phyloP scores from a whole-genome alignment of 2,797 vertebrate species.

The Mareca strepera region DNA sequence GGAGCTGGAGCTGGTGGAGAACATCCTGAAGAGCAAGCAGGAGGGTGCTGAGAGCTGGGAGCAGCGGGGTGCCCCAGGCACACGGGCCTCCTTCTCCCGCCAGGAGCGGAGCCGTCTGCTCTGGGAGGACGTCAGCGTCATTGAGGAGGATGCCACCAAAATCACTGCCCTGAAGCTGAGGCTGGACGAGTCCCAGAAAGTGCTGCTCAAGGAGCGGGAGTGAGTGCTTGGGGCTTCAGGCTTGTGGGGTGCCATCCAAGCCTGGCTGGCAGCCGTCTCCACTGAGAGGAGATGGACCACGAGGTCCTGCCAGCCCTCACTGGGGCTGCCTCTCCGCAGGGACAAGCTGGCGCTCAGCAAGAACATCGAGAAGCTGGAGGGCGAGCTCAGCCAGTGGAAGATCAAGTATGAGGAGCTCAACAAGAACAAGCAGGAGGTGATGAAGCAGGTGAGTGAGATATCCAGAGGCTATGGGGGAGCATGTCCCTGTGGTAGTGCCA shows the following conservation, averaged over 20 bases:
- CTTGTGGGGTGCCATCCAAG: background rate
- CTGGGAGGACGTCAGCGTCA: constrained; percentile 86
- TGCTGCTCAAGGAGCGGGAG: constrained; percentile 91
- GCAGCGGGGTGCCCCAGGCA: constrained; percentile 66
- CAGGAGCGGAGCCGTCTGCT: constrained; percentile 89
- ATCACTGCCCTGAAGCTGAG: constrained; percentile 89
- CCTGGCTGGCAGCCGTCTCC: background rate
- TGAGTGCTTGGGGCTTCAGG: constrained; percentile 66
- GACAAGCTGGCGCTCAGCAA: constrained; percentile 92
- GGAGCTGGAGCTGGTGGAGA: constrained; percentile 89
- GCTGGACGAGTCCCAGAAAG: constrained; percentile 94
- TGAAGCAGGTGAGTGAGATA: constrained; percentile 88
- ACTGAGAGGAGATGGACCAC: rapidly evolving
- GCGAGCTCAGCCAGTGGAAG: constrained; percentile 93
- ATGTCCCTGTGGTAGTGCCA: background rate
- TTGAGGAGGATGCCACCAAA: constrained; percentile 89
- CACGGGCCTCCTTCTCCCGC: constrained; percentile 81
- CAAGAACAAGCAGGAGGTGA: constrained; percentile 92
- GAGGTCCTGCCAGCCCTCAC: background rate
- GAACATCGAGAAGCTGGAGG: constrained; percentile 93
- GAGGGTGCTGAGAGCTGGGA: constrained; percentile 86
- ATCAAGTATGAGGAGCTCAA: constrained; percentile 94
- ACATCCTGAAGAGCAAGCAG: constrained; percentile 80
- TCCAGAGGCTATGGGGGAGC: rapidly evolving
- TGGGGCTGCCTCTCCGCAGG: constrained; percentile 70